Evolutionary conservation across 1,140 invertebrate species (phyloP), one percentile per base, ranked within the genome.

Genomic region (Saxidomus purpurata): DNA sequence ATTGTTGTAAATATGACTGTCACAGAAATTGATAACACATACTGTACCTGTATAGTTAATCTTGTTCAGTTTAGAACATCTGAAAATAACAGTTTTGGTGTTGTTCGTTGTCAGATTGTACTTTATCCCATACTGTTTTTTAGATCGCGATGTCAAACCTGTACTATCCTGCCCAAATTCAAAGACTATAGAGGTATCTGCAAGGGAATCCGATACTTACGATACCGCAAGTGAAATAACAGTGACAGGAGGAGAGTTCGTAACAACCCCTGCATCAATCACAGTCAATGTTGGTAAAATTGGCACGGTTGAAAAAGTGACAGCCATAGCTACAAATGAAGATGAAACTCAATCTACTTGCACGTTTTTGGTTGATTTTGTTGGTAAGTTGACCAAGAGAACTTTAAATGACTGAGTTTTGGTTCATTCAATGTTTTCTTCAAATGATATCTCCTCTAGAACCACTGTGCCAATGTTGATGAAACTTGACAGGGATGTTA

Each of bases 321-420:
- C 40, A 19, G 43, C 13, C 34, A 49, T 25, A 8, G 76, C 76
- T 31, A 28, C 22, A 13, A 22, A 55, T 55, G 49, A 55, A 15
- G 34, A 34, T 55, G 49, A 17, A 9, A 79, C 19, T 8, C 11
- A 79, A 38, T 55, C 76, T 17, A 34, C 15, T 19, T 79, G 76
- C 28, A 52, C n/a, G 0, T 79, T 36, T 34, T 28, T 79, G 47
- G 47, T 52, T 0, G 17, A 79, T 79, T 79, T 31, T 79, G 47
- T 36, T 36, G 76, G 76, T 79, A 47, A 38, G 76, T 79, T n/a
- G 31, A 47, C 43, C 8, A 47, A 47, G n/a, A n/a, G n/a, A n/a
- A n/a, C n/a, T n/a, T n/a, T n/a, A n/a, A n/a, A n/a, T n/a, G n/a
- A n/a, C n/a, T n/a, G n/a, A n/a, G n/a, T n/a, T n/a, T n/a, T n/a